These are phyloP conservation scores for Fistularia tabacaria DNA, from an alignment of 2,797 vertebrate genomes.

Conservation along the genomic window DNA sequence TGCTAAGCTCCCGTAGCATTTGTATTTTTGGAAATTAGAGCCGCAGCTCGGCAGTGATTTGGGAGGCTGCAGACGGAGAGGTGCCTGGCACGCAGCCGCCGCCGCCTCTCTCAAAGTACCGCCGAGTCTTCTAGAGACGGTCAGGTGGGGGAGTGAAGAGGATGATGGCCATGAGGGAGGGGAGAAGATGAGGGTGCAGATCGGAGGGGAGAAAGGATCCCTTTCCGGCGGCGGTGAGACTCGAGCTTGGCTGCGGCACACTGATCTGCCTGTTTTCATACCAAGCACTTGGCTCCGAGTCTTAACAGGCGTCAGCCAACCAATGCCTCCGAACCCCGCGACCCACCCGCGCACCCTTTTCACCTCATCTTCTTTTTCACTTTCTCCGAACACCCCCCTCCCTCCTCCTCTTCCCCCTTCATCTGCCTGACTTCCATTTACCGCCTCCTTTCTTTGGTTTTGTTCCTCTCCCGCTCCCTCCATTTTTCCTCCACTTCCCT, in stretches of 20 bases:
- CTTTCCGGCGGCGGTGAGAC: constrained; percentile 55
- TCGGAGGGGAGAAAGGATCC: constrained; percentile 42
- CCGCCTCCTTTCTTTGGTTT: neutral
- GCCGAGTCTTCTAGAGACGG: constrained; percentile 50
- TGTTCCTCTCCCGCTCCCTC: constrained; percentile 25
- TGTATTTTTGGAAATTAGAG: constrained; percentile 27
- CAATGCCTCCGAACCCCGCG: constrained; percentile 27
- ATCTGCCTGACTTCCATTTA: constrained; percentile 38
- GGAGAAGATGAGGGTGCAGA: constrained; percentile 66
- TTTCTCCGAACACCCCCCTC: constrained; percentile 37
- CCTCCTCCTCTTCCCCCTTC: constrained; percentile 27
- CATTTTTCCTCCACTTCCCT: constrained; percentile 16
- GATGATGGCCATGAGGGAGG: constrained; percentile 47
- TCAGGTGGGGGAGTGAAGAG: constrained; percentile 33
- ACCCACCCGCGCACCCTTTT: constrained; percentile 12
- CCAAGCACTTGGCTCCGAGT: constrained; percentile 49
- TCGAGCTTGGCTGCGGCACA: constrained; percentile 66
- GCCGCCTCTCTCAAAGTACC: constrained; percentile 52
- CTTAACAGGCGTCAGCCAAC: constrained; percentile 25
- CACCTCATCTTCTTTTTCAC: constrained; percentile 16
- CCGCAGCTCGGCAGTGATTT: constrained; percentile 35
- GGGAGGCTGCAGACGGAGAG: constrained; percentile 24
- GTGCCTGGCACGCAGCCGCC: constrained; percentile 52
- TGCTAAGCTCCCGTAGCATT: too few relatives aligned
- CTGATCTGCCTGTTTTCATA: constrained; percentile 68